A percentile compares a stretch with the other conserved stretches of the same genome.
Conservation (phyloP, 2,888 invertebrate genomes). For the Eledone cirrhosa region DNA sequence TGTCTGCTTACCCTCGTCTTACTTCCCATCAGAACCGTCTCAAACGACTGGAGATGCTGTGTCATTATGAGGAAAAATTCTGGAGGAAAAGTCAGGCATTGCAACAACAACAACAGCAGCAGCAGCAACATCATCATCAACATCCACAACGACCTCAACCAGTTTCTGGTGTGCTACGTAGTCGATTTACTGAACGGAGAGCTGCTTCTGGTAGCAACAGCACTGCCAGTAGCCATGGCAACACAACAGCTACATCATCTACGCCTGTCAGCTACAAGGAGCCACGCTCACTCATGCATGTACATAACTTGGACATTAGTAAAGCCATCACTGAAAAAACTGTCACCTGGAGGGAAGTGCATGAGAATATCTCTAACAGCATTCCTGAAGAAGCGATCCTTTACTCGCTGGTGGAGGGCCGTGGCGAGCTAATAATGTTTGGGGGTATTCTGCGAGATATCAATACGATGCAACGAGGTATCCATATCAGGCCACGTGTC, state of each 20-base stretch:
- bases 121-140: conserved; percentile 27
- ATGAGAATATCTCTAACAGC: conserved; percentile 45
- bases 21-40: conserved; percentile 70
- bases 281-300: conserved; percentile 75
- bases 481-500: conserved; percentile 44
- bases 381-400: conserved; percentile 87
- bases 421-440: conserved; percentile 92
- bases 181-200: not conserved
- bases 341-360: conserved; percentile 68
- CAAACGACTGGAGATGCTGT: conserved; percentile 74
- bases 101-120: conserved; percentile 27
- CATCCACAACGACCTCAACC: conserved; percentile 13
- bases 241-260: not conserved
- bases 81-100: conserved; percentile 16
- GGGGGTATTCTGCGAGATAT: conserved; percentile 80
- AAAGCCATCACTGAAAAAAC: conserved; percentile 59
- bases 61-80: conserved; percentile 74
- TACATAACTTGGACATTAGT: conserved; percentile 87
- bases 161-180: not conserved
- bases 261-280: not conserved
- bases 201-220: not conserved
- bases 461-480: conserved; percentile 55
- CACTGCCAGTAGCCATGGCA: not conserved
- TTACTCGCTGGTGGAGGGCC: conserved; percentile 87
- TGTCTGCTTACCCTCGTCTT: conserved; percentile 40